Conservation (phyloP, 2,888 invertebrate species). For the Epistrophe grossulariae region DNA sequence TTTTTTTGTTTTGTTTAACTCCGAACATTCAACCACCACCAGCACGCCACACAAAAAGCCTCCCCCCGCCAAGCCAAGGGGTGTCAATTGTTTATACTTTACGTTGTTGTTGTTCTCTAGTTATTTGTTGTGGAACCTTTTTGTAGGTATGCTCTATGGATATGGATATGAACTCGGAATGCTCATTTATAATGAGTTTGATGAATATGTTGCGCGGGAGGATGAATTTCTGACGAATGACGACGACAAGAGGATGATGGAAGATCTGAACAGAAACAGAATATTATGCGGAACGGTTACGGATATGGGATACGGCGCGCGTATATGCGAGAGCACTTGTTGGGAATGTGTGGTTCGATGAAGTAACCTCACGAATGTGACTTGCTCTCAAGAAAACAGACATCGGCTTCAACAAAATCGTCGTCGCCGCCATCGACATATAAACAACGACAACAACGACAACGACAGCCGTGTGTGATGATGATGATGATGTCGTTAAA, state of each 20-base stretch:
- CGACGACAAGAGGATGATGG: slow-evolving; percentile 72
- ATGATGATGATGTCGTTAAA: slow-evolving; percentile 35
- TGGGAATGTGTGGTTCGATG: slow-evolving; percentile 44
- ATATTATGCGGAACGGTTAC: slow-evolving; percentile 48
- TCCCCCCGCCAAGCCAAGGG: slow-evolving; percentile 57
- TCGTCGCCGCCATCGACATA: slow-evolving; percentile 31
- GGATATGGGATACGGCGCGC: slow-evolving; percentile 55
- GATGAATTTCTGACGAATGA: slow-evolving; percentile 73
- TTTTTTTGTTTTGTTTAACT: slow-evolving; percentile 11
- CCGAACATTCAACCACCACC: slow-evolving; percentile 71
- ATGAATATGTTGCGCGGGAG: slow-evolving; percentile 70
- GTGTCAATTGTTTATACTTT: slow-evolving; percentile 70
- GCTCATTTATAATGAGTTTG: slow-evolving; percentile 65
- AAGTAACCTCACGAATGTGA: slow-evolving; percentile 71
- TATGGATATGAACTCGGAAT: slow-evolving; percentile 65
- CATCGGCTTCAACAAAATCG: slow-evolving; percentile 27
- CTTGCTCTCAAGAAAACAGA: slow-evolving; percentile 68
- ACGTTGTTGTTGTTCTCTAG: slow-evolving; percentile 9
- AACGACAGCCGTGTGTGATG: slow-evolving; percentile 59
- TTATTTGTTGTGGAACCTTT: slow-evolving; percentile 35
- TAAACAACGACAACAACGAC: neutral
- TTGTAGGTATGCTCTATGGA: slow-evolving; percentile 46
- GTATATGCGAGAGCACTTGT: slow-evolving; percentile 59
- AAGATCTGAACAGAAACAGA: slow-evolving; percentile 58
- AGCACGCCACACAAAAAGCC: slow-evolving; percentile 27